Conservation (phyloP, 2,888 invertebrate species). For the Adela reaumurella region DNA sequence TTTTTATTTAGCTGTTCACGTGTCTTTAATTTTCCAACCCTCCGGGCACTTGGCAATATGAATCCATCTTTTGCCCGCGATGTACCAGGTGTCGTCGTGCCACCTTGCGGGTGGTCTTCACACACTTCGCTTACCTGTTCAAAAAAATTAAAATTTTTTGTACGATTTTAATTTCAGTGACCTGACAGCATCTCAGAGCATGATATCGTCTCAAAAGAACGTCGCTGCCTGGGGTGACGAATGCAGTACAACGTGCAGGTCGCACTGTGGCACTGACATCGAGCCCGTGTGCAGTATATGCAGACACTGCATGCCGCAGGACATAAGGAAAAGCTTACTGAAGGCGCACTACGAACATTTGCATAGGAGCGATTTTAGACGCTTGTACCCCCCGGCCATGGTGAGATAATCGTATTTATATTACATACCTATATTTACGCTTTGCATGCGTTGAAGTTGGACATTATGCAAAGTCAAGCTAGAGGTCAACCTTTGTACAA, state of each 20-base stretch:
- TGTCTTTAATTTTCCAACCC: too few relatives aligned
- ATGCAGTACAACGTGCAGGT: slow-evolving; percentile 50
- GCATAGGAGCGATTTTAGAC: slow-evolving; percentile 72
- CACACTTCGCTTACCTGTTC: too few relatives aligned
- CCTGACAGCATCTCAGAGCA: slow-evolving; percentile 43
- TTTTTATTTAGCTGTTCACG: too few relatives aligned
- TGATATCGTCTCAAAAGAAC: slow-evolving; percentile 76
- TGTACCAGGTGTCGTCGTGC: too few relatives aligned
- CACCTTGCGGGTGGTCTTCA: too few relatives aligned
- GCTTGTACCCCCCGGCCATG: slow-evolving; percentile 77
- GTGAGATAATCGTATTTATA: slow-evolving; percentile 19
- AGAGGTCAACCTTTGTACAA: too few relatives aligned
- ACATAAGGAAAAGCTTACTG: slow-evolving; percentile 56
- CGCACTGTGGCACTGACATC: slow-evolving; percentile 54
- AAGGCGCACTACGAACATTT: slow-evolving; percentile 77
- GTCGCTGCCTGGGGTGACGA: slow-evolving; percentile 69
- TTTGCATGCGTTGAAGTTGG: too few relatives aligned
- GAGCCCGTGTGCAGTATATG: slow-evolving; percentile 68
- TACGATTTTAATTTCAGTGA: slow-evolving; percentile 23
- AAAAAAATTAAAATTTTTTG: too few relatives aligned
- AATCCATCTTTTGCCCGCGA: too few relatives aligned
- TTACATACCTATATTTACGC: too few relatives aligned
- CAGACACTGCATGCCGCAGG: slow-evolving; percentile 65
- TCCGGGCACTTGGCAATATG: too few relatives aligned
- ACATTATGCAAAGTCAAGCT: too few relatives aligned